phyloP scores from a whole-genome alignment of 2,113 vertebrate genomes.

The Phycodurus eques region DNA sequence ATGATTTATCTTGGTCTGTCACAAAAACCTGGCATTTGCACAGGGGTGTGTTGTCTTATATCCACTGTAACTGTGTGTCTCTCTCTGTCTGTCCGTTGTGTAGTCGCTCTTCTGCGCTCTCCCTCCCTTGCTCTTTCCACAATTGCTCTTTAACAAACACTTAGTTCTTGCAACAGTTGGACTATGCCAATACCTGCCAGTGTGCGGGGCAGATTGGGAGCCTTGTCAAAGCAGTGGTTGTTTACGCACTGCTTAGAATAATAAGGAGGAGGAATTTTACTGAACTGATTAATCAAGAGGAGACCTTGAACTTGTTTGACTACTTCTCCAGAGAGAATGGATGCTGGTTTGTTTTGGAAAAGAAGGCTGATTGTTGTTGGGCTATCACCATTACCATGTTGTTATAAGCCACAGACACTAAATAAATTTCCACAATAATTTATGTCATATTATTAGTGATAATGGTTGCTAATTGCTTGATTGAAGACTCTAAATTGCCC shows the following conservation, averaged over 20 bases:
- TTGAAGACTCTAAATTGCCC: too few relatives aligned
- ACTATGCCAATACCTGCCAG: conserved; percentile 62
- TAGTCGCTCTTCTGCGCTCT: conserved; percentile 47
- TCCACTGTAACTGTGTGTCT: conserved; percentile 23
- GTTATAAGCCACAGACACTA: conserved; percentile 24
- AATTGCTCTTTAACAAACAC: conserved; percentile 68
- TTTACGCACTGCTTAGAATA: conserved; percentile 66
- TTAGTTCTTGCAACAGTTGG: conserved; percentile 64
- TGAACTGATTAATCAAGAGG: conserved; percentile 58
- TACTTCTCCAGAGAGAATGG: conserved; percentile 49
- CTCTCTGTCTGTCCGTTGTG: conserved; percentile 58
- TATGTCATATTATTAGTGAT: background rate
- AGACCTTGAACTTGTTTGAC: conserved; percentile 55
- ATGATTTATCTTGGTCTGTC: background rate
- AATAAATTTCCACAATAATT: conserved; percentile 18
- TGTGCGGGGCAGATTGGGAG: conserved; percentile 60
- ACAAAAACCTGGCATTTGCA: background rate
- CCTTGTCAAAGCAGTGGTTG: conserved; percentile 68
- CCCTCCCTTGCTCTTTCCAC: conserved; percentile 46
- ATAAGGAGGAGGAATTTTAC: conserved; percentile 56
- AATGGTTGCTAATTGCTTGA: too few relatives aligned
- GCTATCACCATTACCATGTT: conserved; percentile 32
- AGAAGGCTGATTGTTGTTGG: conserved; percentile 57
- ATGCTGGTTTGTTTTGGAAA: conserved; percentile 63
- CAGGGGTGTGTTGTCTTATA: background rate